Evolutionary conservation across 1,140 invertebrate genomes (phyloP).

Genomic region (Tigriopus japonicus): DNA sequence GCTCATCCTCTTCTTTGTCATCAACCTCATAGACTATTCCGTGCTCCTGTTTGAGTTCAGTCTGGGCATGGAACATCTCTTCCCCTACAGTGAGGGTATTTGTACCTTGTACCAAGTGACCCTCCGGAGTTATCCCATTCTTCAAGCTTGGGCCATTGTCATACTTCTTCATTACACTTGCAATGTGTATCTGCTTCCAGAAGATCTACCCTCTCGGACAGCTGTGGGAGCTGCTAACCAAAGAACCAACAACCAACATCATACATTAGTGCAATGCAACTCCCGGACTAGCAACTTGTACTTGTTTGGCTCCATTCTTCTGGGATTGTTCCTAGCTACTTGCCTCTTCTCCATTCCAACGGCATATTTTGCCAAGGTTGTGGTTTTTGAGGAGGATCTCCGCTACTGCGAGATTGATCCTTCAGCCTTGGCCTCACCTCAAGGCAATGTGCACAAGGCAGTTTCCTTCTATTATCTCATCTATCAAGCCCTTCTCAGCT

Average conservation of each 20-base stretch:
- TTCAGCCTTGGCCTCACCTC: too few species aligned
- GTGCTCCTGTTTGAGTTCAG: not conserved
- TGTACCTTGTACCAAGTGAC: not conserved
- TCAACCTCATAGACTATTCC: not conserved
- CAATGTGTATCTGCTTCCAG: not conserved
- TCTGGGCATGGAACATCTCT: not conserved
- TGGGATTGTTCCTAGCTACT: not conserved
- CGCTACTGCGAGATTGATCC: not conserved
- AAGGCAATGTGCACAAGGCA: not conserved
- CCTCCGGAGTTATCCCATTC: not conserved
- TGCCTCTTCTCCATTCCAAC: not conserved
- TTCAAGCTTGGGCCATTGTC: not conserved
- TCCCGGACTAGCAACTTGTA: not conserved
- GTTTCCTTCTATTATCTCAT: not conserved
- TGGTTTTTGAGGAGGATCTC: not conserved
- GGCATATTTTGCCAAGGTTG: not conserved
- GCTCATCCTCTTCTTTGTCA: not conserved
- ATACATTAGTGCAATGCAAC: not conserved
- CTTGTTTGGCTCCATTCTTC: not conserved
- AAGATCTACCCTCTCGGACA: not conserved
- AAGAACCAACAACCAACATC: too few species aligned
- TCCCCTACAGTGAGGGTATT: not conserved
- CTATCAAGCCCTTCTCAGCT: not conserved
- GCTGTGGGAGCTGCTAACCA: not conserved
- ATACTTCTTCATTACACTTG: not conserved